phyloP scores from a whole-genome alignment of 2,113 vertebrate species.

The Tupaia chinensis region DNA sequence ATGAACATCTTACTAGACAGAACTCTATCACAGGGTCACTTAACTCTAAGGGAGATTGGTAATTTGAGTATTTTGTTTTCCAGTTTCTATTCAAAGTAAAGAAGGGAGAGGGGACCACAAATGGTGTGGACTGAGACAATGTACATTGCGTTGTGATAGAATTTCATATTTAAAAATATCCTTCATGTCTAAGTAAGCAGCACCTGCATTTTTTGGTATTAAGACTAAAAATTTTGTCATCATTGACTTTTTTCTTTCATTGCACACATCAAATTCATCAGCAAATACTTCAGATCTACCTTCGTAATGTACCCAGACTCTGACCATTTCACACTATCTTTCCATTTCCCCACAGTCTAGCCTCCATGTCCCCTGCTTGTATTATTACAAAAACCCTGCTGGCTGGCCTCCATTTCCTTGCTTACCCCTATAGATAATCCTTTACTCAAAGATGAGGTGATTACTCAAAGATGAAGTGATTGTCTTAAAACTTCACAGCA shows the following conservation, averaged over 20 bases:
- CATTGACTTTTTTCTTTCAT: not conserved
- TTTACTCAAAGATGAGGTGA: not conserved
- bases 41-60: not conserved
- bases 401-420: not conserved
- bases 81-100: not conserved
- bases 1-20: not conserved
- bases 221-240: not conserved
- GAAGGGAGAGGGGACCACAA: not conserved
- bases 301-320: not conserved
- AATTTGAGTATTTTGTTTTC: not conserved
- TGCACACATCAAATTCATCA: not conserved
- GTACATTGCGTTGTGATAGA: not conserved
- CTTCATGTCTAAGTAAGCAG: not conserved
- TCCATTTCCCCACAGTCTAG: not conserved
- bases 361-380: not conserved
- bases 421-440: not conserved
- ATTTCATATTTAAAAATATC: not conserved
- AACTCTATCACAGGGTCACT: not conserved
- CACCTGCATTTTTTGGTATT: not conserved
- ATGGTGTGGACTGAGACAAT: not conserved
- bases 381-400: not conserved
- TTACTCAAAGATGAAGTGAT: not conserved
- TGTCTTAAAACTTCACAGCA: not conserved
- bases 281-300: not conserved
- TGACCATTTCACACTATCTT: not conserved